phyloP scores from a whole-genome alignment of 2,888 invertebrate genomes.

The Coleophora flavipennella region DNA sequence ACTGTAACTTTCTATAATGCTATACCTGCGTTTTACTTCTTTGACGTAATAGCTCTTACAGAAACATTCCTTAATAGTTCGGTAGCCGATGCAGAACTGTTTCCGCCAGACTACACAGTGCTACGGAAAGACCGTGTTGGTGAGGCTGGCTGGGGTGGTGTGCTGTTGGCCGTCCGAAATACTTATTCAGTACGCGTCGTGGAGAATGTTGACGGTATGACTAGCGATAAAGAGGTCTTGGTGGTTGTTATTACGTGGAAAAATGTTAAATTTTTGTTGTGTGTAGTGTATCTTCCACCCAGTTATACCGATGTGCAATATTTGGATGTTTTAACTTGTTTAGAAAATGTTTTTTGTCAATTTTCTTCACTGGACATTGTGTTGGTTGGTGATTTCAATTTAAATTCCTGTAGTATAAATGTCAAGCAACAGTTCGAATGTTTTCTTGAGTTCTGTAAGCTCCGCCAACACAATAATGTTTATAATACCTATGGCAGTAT shows the following conservation, averaged over 20 bases:
- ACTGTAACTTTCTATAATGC: too few relatives aligned
- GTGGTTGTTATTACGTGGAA: slow-evolving; percentile 1
- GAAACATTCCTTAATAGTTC: slow-evolving; percentile 5
- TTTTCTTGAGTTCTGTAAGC: background rate
- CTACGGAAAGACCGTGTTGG: slow-evolving; percentile 4
- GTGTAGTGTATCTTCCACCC: too few relatives aligned
- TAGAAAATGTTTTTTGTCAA: slow-evolving; percentile 2
- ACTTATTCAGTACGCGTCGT: background rate
- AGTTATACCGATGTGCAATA: background rate
- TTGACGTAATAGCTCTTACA: background rate
- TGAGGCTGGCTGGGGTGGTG: slow-evolving; percentile 4
- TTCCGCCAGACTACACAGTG: slow-evolving; percentile 1
- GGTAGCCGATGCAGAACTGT: slow-evolving; percentile 2
- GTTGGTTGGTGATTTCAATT: slow-evolving; percentile 1
- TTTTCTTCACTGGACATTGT: background rate
- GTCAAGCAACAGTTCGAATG: background rate
- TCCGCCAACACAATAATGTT: background rate
- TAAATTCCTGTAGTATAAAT: background rate
- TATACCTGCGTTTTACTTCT: too few relatives aligned
- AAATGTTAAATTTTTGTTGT: background rate
- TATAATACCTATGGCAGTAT: background rate
- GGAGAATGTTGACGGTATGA: background rate
- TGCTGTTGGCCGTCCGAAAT: slow-evolving; percentile 3
- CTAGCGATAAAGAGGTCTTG: slow-evolving; percentile 7
- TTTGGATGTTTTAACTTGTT: slow-evolving; percentile 1